Percentiles rank a stretch among this genome's conserved stretches.
phyloP scores from a whole-genome alignment of 1,140 invertebrate genomes.

The Megathymus violae region DNA sequence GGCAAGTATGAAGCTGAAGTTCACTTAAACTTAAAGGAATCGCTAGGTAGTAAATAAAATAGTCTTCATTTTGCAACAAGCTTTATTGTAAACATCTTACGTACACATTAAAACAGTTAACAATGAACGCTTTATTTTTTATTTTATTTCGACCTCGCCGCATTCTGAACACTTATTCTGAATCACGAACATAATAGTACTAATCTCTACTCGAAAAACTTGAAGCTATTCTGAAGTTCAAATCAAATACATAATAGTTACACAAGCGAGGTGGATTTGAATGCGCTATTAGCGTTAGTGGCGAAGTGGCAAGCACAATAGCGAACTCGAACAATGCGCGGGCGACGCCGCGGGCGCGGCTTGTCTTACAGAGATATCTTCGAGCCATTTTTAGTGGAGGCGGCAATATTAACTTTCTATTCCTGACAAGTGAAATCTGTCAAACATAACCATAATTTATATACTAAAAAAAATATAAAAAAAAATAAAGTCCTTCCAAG shows the following conservation, averaged over 20 bases:
- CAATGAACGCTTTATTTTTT: conserved; percentile 3
- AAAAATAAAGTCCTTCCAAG: too few relatives aligned
- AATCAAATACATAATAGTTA: conserved; percentile 35
- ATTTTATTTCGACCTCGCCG: neutral
- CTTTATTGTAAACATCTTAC: neutral
- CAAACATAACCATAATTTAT: too few relatives aligned
- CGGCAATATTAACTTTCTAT: neutral
- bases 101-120: neutral
- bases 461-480: too few relatives aligned
- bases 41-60: too few relatives aligned
- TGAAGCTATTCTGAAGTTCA: conserved; percentile 31
- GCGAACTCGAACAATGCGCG: conserved; percentile 45
- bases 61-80: too few relatives aligned
- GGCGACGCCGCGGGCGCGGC: conserved; percentile 38
- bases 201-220: conserved; percentile 31
- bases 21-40: too few relatives aligned
- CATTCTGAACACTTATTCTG: neutral
- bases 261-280: conserved; percentile 33
- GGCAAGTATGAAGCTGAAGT: too few relatives aligned
- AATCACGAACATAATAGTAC: neutral
- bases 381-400: conserved; percentile 19
- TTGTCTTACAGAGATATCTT: conserved; percentile 28
- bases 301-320: conserved; percentile 51
- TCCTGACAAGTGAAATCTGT: too few relatives aligned
- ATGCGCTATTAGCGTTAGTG: conserved; percentile 45